These are phyloP conservation scores for Alethe diademata DNA, from an alignment of 2,113 vertebrate species.

Conservation along the genomic window DNA sequence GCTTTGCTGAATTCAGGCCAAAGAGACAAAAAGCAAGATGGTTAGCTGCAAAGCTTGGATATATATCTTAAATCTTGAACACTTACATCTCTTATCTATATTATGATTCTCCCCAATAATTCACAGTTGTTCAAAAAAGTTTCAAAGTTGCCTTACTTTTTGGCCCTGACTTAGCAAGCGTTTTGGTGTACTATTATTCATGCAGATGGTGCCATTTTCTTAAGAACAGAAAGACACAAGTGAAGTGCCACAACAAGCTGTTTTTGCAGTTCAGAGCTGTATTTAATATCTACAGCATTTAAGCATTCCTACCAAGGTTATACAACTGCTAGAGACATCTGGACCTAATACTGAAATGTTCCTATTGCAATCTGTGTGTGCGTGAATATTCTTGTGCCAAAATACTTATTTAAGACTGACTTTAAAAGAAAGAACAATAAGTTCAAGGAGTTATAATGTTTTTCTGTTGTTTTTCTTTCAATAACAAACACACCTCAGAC, in stretches of 20 bases:
- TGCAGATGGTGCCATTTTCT: neutral
- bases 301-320: neutral
- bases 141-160: neutral
- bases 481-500: neutral
- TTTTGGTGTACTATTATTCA: neutral
- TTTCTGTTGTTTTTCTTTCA: neutral
- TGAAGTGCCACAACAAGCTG: neutral
- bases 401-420: neutral
- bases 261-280: neutral
- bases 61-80: neutral
- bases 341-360: constrained; percentile 11
- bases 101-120: neutral
- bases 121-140: neutral
- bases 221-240: neutral
- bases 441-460: neutral
- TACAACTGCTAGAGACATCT: constrained; percentile 30
- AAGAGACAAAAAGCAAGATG: neutral
- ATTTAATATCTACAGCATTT: neutral
- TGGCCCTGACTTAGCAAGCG: neutral
- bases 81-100: neutral
- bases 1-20: constrained; percentile 31
- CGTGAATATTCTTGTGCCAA: neutral
- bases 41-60: neutral
- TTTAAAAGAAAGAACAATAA: constrained; percentile 14
- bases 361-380: neutral